Conservation (phyloP, 2,888 invertebrate genomes). For the Pterostichus niger region DNA sequence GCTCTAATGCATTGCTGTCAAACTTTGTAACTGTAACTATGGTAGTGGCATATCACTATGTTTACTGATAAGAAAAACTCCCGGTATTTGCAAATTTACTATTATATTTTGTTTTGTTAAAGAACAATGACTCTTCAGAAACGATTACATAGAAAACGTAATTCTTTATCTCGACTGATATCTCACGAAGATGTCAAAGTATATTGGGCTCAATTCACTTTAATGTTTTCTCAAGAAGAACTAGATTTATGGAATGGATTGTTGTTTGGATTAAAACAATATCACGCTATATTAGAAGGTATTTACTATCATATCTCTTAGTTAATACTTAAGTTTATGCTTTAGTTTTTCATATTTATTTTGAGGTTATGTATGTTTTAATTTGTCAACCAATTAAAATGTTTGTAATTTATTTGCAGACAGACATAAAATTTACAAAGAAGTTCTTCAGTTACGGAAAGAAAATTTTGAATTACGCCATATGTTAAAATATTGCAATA, state of each 20-base stretch:
- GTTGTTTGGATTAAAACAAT: conserved; percentile 82
- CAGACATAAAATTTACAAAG: conserved; percentile 81
- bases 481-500: conserved; percentile 79
- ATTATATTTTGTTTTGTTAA: conserved; percentile 30
- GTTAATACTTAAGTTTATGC: too few species aligned
- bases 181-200: conserved; percentile 80
- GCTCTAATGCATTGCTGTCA: too few species aligned
- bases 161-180: conserved; percentile 80
- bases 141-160: conserved; percentile 73
- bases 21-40: too few species aligned
- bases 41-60: too few species aligned
- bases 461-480: conserved; percentile 86
- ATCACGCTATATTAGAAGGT: conserved; percentile 76
- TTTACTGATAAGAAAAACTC: too few species aligned
- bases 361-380: not conserved
- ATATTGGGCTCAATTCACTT: conserved; percentile 85
- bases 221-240: conserved; percentile 77
- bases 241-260: conserved; percentile 85
- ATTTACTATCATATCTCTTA: not conserved
- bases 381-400: too few species aligned
- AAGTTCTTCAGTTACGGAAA: conserved; percentile 82
- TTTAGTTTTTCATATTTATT: too few species aligned
- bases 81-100: too few species aligned
- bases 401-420: conserved; percentile 2
- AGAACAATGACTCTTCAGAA: conserved; percentile 74